Evolutionary conservation across 1,140 invertebrate species (phyloP).

Genomic region (Apis florea): DNA sequence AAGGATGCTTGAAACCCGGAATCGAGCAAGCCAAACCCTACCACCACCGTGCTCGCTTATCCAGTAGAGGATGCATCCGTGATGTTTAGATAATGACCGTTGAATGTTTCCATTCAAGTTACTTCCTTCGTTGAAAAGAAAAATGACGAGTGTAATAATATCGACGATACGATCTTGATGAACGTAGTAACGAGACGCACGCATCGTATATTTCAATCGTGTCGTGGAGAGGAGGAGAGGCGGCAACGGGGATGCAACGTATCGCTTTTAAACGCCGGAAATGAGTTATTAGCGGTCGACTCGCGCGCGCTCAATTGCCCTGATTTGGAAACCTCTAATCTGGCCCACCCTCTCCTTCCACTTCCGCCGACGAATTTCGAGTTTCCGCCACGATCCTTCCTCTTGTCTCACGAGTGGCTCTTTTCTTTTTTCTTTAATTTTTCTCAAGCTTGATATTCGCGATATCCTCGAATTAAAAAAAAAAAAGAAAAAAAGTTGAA

Average conservation of each 20-base stretch:
- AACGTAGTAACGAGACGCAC: conserved; percentile 63
- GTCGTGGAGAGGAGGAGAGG: background rate
- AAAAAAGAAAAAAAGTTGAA: too few species aligned
- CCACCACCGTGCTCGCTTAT: background rate
- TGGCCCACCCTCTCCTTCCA: background rate
- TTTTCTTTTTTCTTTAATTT: conserved; percentile 15
- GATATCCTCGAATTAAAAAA: too few species aligned
- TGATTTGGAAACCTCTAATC: conserved; percentile 65
- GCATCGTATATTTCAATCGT: too few species aligned
- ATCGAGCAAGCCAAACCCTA: too few species aligned
- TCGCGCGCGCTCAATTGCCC: conserved; percentile 60
- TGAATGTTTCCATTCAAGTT: conserved; percentile 31
- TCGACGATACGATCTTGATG: conserved; percentile 59
- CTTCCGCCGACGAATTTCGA: conserved; percentile 51
- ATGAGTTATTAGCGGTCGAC: conserved; percentile 61
- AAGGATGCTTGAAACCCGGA: background rate
- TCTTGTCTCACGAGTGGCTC: conserved; percentile 25
- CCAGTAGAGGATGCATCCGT: background rate
- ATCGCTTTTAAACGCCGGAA: conserved; percentile 63
- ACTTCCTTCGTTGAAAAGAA: conserved; percentile 41
- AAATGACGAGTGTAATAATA: conserved; percentile 52
- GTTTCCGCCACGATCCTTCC: too few species aligned
- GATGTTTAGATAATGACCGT: conserved; percentile 31
- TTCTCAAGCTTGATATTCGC: too few species aligned
- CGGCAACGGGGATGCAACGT: conserved; percentile 41